These are phyloP conservation scores for Masticophis lateralis DNA, from an alignment of 2,797 vertebrate species.

Conservation along the genomic window DNA sequence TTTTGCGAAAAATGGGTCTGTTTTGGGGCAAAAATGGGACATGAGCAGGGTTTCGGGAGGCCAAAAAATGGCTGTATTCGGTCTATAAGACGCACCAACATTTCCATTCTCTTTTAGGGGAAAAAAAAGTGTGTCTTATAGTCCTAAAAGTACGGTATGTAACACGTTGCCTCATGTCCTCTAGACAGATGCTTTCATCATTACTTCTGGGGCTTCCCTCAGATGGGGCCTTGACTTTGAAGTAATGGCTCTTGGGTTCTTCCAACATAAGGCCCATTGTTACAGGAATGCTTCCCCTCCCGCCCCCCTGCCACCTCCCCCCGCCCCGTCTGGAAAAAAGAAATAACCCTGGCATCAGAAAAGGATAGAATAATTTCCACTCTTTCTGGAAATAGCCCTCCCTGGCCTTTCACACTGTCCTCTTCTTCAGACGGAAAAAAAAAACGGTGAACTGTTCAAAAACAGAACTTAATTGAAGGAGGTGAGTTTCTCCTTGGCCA, in stretches of 20 bases:
- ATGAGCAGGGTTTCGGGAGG: too few relatives aligned
- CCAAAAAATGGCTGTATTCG: too few relatives aligned
- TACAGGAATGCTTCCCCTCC: not conserved
- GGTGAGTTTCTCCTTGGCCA: constrained; percentile 33
- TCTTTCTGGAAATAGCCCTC: constrained; percentile 63
- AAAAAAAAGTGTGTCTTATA: too few relatives aligned
- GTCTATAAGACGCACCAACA: too few relatives aligned
- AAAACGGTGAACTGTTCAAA: constrained; percentile 14
- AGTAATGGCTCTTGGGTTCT: not conserved
- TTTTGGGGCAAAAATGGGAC: too few relatives aligned
- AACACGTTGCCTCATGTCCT: not conserved
- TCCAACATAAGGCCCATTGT: constrained; percentile 25
- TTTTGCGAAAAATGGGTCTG: too few relatives aligned
- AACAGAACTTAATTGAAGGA: constrained; percentile 58
- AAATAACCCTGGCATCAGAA: constrained; percentile 53
- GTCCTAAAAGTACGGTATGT: too few relatives aligned
- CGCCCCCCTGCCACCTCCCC: too few relatives aligned
- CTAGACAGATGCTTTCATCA: not conserved
- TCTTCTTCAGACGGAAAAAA: constrained; percentile 29
- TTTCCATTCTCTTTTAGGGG: too few relatives aligned
- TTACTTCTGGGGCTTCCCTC: not conserved
- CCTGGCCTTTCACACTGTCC: constrained; percentile 52
- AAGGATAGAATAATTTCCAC: constrained; percentile 50
- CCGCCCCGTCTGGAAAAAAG: constrained; percentile 47
- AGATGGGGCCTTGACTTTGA: not conserved